These are phyloP conservation scores for Amphipoea oculea DNA, from an alignment of 2,888 invertebrate genomes.

Conservation along the genomic window DNA sequence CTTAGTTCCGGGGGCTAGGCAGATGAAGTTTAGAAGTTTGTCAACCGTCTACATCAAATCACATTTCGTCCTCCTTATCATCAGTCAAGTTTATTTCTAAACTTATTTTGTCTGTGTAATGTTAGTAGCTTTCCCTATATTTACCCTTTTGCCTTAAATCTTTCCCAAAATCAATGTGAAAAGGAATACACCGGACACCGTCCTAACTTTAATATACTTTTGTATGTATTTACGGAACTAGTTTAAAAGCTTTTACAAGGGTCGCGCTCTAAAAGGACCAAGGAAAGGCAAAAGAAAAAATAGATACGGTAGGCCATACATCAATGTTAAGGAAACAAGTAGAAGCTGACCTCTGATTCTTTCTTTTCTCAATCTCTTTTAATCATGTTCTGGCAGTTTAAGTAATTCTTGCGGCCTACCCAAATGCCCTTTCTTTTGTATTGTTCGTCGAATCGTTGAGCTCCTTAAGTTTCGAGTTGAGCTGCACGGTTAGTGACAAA, in stretches of 20 bases:
- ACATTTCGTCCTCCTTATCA: background rate
- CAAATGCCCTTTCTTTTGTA: too few relatives aligned
- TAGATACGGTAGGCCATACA: background rate
- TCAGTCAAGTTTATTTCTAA: background rate
- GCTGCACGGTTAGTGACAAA: too few relatives aligned
- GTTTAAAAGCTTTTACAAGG: constrained; percentile 8
- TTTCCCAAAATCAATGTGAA: background rate
- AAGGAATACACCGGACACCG: background rate
- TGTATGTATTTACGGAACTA: background rate
- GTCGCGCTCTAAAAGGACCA: background rate
- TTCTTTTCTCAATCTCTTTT: background rate
- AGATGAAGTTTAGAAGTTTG: background rate
- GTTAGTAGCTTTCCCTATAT: background rate
- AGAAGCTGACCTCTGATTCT: background rate
- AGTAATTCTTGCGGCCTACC: too few relatives aligned
- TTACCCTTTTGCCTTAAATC: too few relatives aligned
- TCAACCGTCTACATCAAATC: background rate
- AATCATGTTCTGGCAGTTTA: background rate
- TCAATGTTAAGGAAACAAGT: background rate
- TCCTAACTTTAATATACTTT: background rate
- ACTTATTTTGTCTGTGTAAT: background rate
- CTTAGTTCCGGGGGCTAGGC: background rate
- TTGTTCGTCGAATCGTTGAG: too few relatives aligned
- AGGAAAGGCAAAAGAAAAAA: background rate
- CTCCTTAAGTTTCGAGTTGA: too few relatives aligned